phyloP scores from a whole-genome alignment of 1,140 invertebrate species.

The Tetramorium parvispinum region DNA sequence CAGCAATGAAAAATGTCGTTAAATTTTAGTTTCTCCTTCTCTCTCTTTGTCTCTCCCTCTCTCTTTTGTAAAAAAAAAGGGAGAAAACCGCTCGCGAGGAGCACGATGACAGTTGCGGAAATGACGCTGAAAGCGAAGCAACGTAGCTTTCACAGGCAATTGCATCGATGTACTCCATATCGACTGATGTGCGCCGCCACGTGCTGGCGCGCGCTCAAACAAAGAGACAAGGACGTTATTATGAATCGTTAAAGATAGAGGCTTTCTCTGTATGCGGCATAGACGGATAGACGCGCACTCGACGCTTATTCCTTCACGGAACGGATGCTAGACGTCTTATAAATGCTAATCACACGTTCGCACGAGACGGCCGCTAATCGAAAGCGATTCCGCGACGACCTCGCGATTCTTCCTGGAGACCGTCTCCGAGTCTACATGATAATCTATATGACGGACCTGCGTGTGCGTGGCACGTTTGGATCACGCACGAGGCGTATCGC shows the following conservation, averaged over 20 bases:
- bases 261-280: conserved; percentile 49
- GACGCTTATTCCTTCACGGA: neutral
- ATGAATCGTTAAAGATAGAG: conserved; percentile 58
- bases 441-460: too few species aligned
- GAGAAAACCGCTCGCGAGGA: neutral
- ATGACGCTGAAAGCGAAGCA: neutral
- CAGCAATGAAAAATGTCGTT: neutral
- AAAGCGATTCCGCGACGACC: neutral
- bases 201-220: conserved; percentile 74
- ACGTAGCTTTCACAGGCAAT: conserved; percentile 63
- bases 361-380: conserved; percentile 8
- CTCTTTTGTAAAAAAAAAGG: neutral
- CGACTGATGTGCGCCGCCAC: conserved; percentile 66
- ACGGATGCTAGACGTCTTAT: neutral
- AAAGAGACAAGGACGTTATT: conserved; percentile 76
- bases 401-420: neutral
- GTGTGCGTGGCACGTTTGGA: too few species aligned
- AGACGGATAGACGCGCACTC: neutral
- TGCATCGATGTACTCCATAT: conserved; percentile 58
- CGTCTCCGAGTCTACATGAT: too few species aligned
- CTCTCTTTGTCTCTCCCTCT: neutral
- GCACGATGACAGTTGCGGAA: neutral
- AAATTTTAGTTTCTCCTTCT: neutral
- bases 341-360: conserved; percentile 22
- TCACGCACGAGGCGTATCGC: neutral